Evolutionary conservation across 2,113 vertebrate genomes (phyloP).

Genomic region (Trogon surrucura): DNA sequence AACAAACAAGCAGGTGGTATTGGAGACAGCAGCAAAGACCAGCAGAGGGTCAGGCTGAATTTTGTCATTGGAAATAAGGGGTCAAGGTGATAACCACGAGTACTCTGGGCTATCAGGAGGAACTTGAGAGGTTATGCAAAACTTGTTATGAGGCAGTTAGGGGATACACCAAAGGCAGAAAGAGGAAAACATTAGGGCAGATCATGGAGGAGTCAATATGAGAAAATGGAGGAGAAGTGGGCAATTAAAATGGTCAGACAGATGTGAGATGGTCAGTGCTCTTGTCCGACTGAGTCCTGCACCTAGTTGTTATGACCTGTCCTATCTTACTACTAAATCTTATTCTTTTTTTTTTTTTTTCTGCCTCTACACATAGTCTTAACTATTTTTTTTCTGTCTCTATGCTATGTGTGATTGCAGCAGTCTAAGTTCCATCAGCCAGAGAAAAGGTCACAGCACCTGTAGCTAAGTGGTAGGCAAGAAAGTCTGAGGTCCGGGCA

Average conservation of each 20-base stretch:
- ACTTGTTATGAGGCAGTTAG: not conserved
- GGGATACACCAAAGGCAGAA: not conserved
- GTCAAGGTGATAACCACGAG: not conserved
- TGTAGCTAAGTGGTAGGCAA: not conserved
- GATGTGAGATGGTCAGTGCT: not conserved
- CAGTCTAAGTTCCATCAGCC: not conserved
- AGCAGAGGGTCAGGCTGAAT: not conserved
- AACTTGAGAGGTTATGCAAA: not conserved
- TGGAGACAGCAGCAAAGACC: not conserved
- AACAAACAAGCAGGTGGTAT: not conserved
- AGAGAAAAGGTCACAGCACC: rapidly evolving
- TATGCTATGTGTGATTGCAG: not conserved
- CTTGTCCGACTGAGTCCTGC: not conserved
- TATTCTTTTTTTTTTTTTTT: not conserved
- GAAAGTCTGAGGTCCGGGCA: not conserved
- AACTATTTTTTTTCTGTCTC: not conserved
- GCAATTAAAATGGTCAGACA: not conserved
- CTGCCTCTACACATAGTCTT: not conserved
- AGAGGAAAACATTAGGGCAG: not conserved
- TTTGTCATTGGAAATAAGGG: not conserved
- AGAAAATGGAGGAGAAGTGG: not conserved
- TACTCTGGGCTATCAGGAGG: not conserved
- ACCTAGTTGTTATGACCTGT: not conserved
- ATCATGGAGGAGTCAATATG: not conserved
- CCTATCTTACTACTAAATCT: not conserved